Percentiles rank a stretch among this genome's conserved stretches.
phyloP scores from a whole-genome alignment of 2,113 vertebrate genomes.

The Colossoma macropomum region DNA sequence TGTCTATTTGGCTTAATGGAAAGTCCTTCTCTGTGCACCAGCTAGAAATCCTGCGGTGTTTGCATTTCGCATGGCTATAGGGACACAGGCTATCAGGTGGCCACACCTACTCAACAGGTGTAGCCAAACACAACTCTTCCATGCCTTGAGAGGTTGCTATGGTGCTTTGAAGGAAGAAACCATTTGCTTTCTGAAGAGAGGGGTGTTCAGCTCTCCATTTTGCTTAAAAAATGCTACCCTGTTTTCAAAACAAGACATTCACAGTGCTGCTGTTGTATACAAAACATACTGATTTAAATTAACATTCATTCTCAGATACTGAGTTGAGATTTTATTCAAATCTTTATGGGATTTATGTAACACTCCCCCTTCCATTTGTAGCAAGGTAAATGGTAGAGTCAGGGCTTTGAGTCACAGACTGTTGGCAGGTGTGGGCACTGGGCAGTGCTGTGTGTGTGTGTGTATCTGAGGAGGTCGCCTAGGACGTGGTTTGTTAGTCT shows the following conservation, averaged over 20 bases:
- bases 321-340: neutral
- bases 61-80: constrained; percentile 40
- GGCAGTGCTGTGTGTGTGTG: constrained; percentile 17
- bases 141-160: constrained; percentile 69
- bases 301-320: neutral
- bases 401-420: constrained; percentile 15
- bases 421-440: constrained; percentile 37
- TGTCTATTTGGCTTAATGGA: neutral
- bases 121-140: constrained; percentile 58
- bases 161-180: constrained; percentile 73
- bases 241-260: neutral
- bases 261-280: neutral
- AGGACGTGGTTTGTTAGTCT: constrained; percentile 22
- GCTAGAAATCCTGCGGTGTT: constrained; percentile 27
- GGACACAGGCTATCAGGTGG: constrained; percentile 48
- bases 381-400: constrained; percentile 16
- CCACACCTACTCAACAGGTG: constrained; percentile 73
- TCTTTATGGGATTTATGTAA: neutral
- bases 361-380: neutral
- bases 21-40: neutral
- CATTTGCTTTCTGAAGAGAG: constrained; percentile 59
- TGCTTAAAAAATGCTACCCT: neutral
- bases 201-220: constrained; percentile 1
- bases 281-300: neutral
- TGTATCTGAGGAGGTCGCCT: neutral